Evolutionary conservation across 2,113 vertebrate species (phyloP).

Genomic region (Nasalis larvatus): DNA sequence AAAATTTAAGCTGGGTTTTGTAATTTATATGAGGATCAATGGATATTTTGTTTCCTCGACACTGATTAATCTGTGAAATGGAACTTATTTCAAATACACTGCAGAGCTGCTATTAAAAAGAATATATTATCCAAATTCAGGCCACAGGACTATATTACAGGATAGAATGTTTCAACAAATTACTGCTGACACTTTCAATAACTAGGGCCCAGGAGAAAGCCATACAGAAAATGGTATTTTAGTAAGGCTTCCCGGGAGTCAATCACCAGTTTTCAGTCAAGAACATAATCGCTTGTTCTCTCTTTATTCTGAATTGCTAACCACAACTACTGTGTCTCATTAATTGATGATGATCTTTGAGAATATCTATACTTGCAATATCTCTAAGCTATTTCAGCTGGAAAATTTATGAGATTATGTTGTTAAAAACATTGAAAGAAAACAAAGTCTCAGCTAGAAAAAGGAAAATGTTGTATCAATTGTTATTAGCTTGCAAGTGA

Average conservation of each 20-base stretch:
- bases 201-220: neutral
- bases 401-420: neutral
- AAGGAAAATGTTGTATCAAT: neutral
- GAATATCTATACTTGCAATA: neutral
- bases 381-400: neutral
- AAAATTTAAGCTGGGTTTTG: neutral
- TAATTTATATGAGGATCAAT: neutral
- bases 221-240: neutral
- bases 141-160: neutral
- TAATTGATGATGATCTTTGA: neutral
- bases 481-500: neutral
- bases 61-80: neutral
- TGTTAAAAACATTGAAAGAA: conserved; percentile 15
- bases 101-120: neutral
- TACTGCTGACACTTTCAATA: neutral
- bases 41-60: neutral
- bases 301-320: neutral
- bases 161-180: neutral
- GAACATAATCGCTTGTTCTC: neutral
- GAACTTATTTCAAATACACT: neutral
- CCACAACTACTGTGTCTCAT: neutral
- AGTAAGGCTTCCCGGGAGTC: neutral
- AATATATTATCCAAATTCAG: neutral
- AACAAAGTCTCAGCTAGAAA: neutral
- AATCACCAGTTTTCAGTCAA: neutral